Conservation (phyloP, 2,888 invertebrate species). For the Apamea monoglypha region DNA sequence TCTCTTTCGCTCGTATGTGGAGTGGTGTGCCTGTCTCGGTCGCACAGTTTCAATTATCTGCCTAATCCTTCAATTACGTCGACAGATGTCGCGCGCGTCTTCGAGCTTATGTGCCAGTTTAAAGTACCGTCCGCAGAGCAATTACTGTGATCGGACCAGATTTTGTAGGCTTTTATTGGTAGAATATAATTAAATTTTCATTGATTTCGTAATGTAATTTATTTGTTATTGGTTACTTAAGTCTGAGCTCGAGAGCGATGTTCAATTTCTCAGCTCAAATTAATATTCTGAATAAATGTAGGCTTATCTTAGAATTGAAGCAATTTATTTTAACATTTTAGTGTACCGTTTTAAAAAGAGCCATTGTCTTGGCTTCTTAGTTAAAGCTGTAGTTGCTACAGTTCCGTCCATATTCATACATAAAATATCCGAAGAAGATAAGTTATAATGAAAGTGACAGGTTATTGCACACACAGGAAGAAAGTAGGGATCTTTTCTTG, state of each 20-base stretch:
- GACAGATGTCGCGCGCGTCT: constrained; percentile 91
- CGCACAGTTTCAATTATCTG: constrained; percentile 92
- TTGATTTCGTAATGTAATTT: constrained; percentile 69
- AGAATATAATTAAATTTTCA: constrained; percentile 78
- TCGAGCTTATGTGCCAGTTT: constrained; percentile 89
- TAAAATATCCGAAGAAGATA: not conserved
- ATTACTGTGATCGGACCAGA: constrained; percentile 84
- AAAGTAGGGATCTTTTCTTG: not conserved
- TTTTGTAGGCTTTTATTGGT: constrained; percentile 74
- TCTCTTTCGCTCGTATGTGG: constrained; percentile 78
- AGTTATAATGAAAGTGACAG: not conserved
- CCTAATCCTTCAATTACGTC: constrained; percentile 92
- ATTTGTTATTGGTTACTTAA: constrained; percentile 65
- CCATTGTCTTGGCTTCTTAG: not conserved
- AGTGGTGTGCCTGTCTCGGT: constrained; percentile 76
- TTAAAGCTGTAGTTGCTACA: not conserved
- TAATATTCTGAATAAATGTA: constrained; percentile 59
- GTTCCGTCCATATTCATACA: not conserved
- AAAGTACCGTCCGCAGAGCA: constrained; percentile 88
- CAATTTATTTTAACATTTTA: constrained; percentile 48
- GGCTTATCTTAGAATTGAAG: constrained; percentile 54
- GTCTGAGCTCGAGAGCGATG: constrained; percentile 46
- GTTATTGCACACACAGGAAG: too few relatives aligned
- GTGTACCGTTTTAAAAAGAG: constrained; percentile 18
- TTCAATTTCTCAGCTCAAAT: constrained; percentile 65